phyloP scores from a whole-genome alignment of 1,140 invertebrate genomes.

The Eurosta solidaginis region DNA sequence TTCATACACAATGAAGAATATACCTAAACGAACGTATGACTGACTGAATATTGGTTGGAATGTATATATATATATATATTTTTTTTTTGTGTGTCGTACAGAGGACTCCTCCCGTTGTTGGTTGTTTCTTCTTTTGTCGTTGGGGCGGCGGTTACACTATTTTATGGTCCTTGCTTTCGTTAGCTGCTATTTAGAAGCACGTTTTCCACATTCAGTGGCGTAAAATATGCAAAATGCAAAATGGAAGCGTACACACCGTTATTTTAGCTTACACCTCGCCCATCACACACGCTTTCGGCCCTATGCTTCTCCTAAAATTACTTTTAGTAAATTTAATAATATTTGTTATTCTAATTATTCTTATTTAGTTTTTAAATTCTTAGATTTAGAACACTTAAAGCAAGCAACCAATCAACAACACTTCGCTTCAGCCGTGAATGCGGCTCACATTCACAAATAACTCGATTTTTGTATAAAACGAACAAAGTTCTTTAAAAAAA shows the following conservation, averaged over 20 bases:
- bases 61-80: no score
- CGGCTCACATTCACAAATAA: background rate
- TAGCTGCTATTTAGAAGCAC: background rate
- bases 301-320: background rate
- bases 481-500: slow-evolving; percentile 17
- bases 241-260: slow-evolving; percentile 18
- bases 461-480: background rate
- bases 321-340: background rate
- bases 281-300: background rate
- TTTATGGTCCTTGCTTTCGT: background rate
- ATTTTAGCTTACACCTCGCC: background rate
- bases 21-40: no score
- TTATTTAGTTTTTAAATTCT: background rate
- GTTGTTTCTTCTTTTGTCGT: background rate
- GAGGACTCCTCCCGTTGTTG: background rate
- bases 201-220: slow-evolving; percentile 9
- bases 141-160: background rate
- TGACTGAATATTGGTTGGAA: background rate
- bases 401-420: background rate
- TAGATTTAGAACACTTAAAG: no score
- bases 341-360: background rate
- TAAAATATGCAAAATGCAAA: background rate
- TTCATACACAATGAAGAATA: no score
- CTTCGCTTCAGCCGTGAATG: background rate
- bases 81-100: no score